Base-by-base conservation (phyloP, 2,113 vertebrate species). In the Eidolon helvum region DNA sequence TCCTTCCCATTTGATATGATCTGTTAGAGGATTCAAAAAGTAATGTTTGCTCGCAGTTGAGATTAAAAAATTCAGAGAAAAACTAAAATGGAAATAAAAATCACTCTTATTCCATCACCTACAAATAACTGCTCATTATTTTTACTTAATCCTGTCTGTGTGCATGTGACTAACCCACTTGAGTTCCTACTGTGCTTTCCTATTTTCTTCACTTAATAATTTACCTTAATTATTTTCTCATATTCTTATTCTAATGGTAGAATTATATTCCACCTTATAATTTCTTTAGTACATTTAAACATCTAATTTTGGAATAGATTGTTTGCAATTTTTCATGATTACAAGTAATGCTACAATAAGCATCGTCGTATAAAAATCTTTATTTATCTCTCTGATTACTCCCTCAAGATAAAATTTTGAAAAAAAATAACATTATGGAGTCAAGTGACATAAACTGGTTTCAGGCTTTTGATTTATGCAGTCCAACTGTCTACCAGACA, bases 271-370 rank as follows among this genome's bases (percentile, higher is more conserved):
- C 3, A 30, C 9, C 6, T 10, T 53, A 86, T 28, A 65, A 78
- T 77, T 95, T 30, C 75, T 40, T 40, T 35, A 92, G 35, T 77
- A 92, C 55, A 86, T 59, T 69, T 96, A 88, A 87, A 69, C 68
- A 59, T 57, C 69, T 71, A 90, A 59, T 89, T 91, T 94, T 93
- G 45, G 33, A 80, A 90, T 50, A 53, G 26, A 19, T 78, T 55
- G 22, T 71, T 69, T 30, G 14, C 24, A 90, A 63, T 69, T 95
- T 94, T 91, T 69, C 50, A 77, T 48, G n/a, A 61, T 68, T 66
- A 77, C 45, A 88, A 80, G 80, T 71, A 71, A 87, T 66, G 45
- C 14, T 82, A 72, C 22, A 90, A 48, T 45, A 87, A 94, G 53
- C 30, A 87, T 19, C 53, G 55, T 87, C 43, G 21, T 26, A 71